Conservation (phyloP, 2,113 vertebrate genomes). For the Phalacrocorax carbo region DNA sequence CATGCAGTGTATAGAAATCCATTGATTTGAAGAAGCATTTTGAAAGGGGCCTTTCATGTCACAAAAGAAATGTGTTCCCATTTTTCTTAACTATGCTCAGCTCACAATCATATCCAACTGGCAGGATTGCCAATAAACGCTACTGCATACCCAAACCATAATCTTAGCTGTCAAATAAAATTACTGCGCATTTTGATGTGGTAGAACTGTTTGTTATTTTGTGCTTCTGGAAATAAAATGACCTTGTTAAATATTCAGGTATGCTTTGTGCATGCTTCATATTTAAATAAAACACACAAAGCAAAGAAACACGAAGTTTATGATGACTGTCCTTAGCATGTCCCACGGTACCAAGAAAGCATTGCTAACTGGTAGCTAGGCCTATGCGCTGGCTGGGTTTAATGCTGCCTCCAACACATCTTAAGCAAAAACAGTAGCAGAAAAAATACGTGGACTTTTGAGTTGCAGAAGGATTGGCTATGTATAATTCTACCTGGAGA, state of each 20-base stretch:
- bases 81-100: conserved; percentile 17
- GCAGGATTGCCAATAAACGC: conserved; percentile 54
- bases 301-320: neutral
- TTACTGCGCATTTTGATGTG: conserved; percentile 39
- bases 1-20: neutral
- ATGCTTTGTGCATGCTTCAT: neutral
- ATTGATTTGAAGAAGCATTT: conserved; percentile 24
- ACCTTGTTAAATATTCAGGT: conserved; percentile 28
- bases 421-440: neutral
- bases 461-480: neutral
- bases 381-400: neutral
- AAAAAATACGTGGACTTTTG: neutral
- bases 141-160: conserved; percentile 26
- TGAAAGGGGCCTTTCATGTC: conserved; percentile 38
- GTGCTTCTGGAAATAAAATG: conserved; percentile 35
- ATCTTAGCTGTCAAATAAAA: conserved; percentile 59
- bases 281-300: neutral
- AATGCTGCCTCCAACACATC: neutral
- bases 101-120: conserved; percentile 34
- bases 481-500: neutral
- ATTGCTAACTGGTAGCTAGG: neutral
- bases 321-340: neutral
- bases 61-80: conserved; percentile 17
- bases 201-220: conserved; percentile 31
- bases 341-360: neutral